These are phyloP conservation scores for Cecidostiba fungosa DNA, from an alignment of 2,888 invertebrate species.

Conservation along the genomic window DNA sequence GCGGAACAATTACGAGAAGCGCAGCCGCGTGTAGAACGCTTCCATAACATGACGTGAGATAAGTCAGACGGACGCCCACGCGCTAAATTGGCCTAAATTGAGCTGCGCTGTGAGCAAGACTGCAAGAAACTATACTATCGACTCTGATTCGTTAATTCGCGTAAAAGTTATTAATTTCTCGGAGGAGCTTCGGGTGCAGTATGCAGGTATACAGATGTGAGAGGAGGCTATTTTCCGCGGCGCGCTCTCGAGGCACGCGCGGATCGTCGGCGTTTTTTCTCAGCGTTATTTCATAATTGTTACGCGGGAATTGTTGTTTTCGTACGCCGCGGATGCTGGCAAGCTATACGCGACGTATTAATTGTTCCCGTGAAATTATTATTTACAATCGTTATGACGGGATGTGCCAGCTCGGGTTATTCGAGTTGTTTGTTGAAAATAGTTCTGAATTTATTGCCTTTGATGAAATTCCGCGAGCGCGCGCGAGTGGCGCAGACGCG, in stretches of 20 bases:
- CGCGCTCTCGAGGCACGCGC: constrained; percentile 27
- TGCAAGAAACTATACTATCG: too few species aligned
- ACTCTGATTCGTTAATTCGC: not conserved
- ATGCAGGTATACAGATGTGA: constrained; percentile 4
- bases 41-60: constrained; percentile 24
- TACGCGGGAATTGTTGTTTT: constrained; percentile 52
- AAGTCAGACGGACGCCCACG: not conserved
- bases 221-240: constrained; percentile 51
- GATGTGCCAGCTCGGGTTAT: not conserved
- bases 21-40: constrained; percentile 28
- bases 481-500: not conserved
- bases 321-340: not conserved
- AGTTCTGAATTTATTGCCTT: constrained; percentile 3
- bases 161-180: constrained; percentile 18
- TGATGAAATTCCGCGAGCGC: not conserved
- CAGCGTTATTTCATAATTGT: constrained; percentile 59
- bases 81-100: constrained; percentile 19
- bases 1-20: constrained; percentile 57
- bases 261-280: constrained; percentile 33
- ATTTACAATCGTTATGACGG: not conserved
- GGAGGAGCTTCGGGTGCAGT: not conserved
- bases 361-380: constrained; percentile 58
- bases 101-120: not conserved
- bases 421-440: not conserved
- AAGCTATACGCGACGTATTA: constrained; percentile 42